Evolutionary conservation across 35 echinoderm and acorn worm species (phyloP), one percentile per base, ranked within the genome.

Genomic region (Apostichopus californicus): DNA sequence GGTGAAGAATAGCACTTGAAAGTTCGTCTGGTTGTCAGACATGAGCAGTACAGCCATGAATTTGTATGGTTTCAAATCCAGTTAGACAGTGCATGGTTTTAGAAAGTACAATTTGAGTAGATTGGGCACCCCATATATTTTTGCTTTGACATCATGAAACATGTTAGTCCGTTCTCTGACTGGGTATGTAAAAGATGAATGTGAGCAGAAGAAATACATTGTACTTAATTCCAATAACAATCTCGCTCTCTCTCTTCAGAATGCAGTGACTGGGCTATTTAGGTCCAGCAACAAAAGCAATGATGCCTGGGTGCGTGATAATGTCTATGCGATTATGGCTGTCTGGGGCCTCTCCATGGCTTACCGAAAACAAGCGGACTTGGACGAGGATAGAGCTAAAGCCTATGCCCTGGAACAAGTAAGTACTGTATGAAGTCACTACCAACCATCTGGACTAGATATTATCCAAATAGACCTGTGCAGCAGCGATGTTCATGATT

Each of bases 301-400:
- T 9, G 90, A 98, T 98, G 97, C 97, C 55, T 98, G 97, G 97
- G 97, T 98, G n/a, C 83, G 97, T 10, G 97, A 98, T 59, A 98
- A 98, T 84, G 97, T 98, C 9, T 98, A 98, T 79, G 81, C 92
- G 24, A 96, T 98, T 83, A 96, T 98, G 84, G 91, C 93, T 9
- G 97, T 98, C 0, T 98, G 97, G 97, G 97, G 94, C 13, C 79
- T 98, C 90, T 93, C 94, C 58, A 72, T 98, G 79, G 92, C 97
- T 0, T 98, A 98, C 86, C 88, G 97, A 70, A 98, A 98, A 57
- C 97, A 98, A 66, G 97, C 97, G 15, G 97, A 98, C 56, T 77
- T 98, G 80, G 97, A 98, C 93, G 97, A 98, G 78, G 97, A 98
- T 77, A 89, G 94, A 63, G 97, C 97, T 12, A 98, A 98, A 60